A percentile compares a stretch with the other conserved stretches of the same genome.
phyloP scores from a whole-genome alignment of 2,888 invertebrate genomes.

The Chymomyza fuscimana region DNA sequence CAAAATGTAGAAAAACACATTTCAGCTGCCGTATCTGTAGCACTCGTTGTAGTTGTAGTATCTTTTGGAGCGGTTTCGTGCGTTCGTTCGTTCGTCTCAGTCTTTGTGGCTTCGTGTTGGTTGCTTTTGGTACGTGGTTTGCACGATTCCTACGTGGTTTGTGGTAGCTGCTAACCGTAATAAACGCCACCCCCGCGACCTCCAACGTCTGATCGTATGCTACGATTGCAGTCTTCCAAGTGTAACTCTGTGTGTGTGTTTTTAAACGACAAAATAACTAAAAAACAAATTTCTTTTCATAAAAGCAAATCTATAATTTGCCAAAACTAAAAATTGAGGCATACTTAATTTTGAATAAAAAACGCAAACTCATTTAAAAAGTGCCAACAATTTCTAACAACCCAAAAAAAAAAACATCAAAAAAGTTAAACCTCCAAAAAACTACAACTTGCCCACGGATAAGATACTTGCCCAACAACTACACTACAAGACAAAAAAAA shows the following conservation, averaged over 20 bases:
- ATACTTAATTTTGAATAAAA: neutral
- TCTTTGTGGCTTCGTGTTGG: neutral
- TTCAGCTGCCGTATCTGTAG: slow-evolving; percentile 76
- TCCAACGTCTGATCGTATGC: slow-evolving; percentile 56
- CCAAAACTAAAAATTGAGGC: neutral
- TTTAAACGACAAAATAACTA: slow-evolving; percentile 14
- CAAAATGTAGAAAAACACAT: slow-evolving; percentile 79
- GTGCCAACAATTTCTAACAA: slow-evolving; percentile 5
- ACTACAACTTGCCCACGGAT: slow-evolving; percentile 47
- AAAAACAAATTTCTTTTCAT: slow-evolving; percentile 12
- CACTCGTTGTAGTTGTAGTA: slow-evolving; percentile 20
- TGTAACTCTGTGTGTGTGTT: neutral
- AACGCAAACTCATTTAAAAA: slow-evolving; percentile 48
- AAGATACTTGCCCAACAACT: slow-evolving; percentile 50
- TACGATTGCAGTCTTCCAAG: slow-evolving; percentile 50
- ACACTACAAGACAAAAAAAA: neutral
- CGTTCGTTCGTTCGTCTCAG: slow-evolving; percentile 31
- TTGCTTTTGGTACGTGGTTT: slow-evolving; percentile 27
- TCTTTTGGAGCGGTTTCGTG: slow-evolving; percentile 27
- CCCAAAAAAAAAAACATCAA: neutral
- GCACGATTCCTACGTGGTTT: slow-evolving; percentile 62
- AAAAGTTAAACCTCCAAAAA: neutral
- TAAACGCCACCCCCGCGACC: slow-evolving; percentile 50
- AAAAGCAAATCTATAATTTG: neutral
- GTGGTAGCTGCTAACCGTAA: slow-evolving; percentile 70